Evolutionary conservation across 2,888 invertebrate genomes (phyloP), one percentile per base, ranked within the genome.

Genomic region (Campoletis raptor): DNA sequence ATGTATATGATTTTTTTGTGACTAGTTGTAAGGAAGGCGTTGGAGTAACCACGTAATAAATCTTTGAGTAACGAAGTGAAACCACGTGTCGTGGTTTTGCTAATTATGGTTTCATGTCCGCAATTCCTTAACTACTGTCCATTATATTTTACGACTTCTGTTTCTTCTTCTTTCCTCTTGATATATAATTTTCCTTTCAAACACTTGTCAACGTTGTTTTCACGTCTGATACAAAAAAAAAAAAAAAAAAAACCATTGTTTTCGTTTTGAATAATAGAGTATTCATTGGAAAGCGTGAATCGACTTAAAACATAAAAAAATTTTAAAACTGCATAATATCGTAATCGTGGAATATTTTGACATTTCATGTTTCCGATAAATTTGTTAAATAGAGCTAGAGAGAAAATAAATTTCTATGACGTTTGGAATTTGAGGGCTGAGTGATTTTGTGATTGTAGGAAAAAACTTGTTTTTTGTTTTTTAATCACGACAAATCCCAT

Each of bases 31-130:
- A 42, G 64, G 18, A 77, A 30, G 69, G 54, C 66, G 77, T 15
- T 30, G 30, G 21, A 81, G 74, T 85, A 89, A 88, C 83, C 76
- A 73, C 57, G 79, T 83, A 81, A 88, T 89, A 90, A 89, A 90
- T 89, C 82, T 82, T 66, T 81, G 81, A 70, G 84, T 89, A 88
- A 89, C 88, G 85, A 88, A 88, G 86, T 83, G 81, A 85, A 77
- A 1, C 30, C 85, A 88, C 85, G 86, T 88, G 88, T 86, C 87
- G 83, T 81, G 87, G 80, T 77, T 61, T 83, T 66, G 84, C 86
- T 86, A 89, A 90, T 89, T 89, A 88, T 64, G 70, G 37, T 67
- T 66, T 81, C 78, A 73, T 78, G 61, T 81, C 42, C 37, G 67
- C 40, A 45, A 73, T 83, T 79, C 66, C 72, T 86, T 52, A 24